These are phyloP conservation scores for Urocolius indicus DNA, from an alignment of 2,113 vertebrate genomes.

Conservation along the genomic window DNA sequence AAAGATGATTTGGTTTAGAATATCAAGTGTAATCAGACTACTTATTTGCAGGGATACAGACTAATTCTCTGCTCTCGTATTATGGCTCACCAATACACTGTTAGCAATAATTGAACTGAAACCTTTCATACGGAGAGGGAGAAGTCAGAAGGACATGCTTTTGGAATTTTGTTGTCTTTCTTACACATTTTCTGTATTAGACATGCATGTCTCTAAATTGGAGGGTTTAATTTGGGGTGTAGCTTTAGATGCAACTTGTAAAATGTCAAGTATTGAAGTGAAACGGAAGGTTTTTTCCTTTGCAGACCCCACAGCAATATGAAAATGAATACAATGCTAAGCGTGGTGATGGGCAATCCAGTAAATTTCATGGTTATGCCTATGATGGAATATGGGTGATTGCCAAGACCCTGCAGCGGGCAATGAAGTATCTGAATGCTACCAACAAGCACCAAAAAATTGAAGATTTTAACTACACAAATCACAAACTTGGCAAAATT, in stretches of 20 bases:
- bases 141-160: neutral
- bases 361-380: constrained; percentile 98
- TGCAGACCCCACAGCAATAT: constrained; percentile 95
- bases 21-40: neutral
- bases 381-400: constrained; percentile 99
- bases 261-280: neutral
- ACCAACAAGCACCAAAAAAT: constrained; percentile 87
- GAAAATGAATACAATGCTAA: constrained; percentile 93
- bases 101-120: neutral
- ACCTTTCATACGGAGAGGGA: neutral
- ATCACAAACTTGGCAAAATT: constrained; percentile 93
- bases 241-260: neutral
- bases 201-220: neutral
- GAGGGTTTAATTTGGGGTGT: neutral
- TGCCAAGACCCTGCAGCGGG: constrained; percentile 91
- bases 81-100: neutral
- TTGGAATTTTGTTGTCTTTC: neutral
- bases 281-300: neutral
- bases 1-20: neutral
- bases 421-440: constrained; percentile 89
- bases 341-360: constrained; percentile 91
- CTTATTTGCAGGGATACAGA: neutral
- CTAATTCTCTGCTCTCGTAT: neutral
- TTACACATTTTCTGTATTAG: neutral
- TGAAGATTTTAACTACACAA: constrained; percentile 94